These are phyloP conservation scores for Australoheros scitulus DNA, from an alignment of 2,113 vertebrate species.

Conservation along the genomic window DNA sequence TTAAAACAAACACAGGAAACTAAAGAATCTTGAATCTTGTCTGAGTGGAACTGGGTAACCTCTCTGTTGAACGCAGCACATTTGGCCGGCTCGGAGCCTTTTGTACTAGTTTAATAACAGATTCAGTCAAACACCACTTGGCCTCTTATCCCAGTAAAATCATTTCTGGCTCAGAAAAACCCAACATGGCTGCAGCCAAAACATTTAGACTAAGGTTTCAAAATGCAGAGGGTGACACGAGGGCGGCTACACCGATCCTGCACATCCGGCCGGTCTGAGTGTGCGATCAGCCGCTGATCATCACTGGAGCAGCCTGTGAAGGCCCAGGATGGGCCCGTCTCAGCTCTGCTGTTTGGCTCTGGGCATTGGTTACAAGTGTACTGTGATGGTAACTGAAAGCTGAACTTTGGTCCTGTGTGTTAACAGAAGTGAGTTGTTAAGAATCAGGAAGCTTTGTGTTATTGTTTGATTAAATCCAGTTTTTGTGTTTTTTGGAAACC, in stretches of 20 bases:
- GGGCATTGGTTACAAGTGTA: background rate
- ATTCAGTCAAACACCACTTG: background rate
- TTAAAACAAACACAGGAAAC: background rate
- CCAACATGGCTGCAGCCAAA: background rate
- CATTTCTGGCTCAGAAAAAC: background rate
- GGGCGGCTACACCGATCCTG: background rate
- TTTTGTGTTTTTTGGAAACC: background rate
- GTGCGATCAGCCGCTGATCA: background rate
- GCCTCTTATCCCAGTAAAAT: background rate
- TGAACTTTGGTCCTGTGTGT: background rate
- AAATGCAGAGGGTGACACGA: background rate
- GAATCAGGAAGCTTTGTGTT: background rate
- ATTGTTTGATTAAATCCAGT: background rate
- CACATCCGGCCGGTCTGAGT: background rate
- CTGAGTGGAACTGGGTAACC: background rate
- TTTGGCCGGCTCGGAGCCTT: background rate
- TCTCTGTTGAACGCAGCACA: background rate
- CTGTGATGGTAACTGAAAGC: background rate
- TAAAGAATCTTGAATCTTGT: background rate
- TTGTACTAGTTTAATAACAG: background rate
- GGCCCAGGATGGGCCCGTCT: background rate
- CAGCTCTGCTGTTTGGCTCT: background rate
- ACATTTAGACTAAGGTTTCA: no score
- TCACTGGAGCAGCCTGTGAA: background rate
- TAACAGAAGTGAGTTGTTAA: background rate